These are phyloP conservation scores for Boulengeromyrus knoepffleri DNA, from an alignment of 2,113 vertebrate species.

Conservation along the genomic window DNA sequence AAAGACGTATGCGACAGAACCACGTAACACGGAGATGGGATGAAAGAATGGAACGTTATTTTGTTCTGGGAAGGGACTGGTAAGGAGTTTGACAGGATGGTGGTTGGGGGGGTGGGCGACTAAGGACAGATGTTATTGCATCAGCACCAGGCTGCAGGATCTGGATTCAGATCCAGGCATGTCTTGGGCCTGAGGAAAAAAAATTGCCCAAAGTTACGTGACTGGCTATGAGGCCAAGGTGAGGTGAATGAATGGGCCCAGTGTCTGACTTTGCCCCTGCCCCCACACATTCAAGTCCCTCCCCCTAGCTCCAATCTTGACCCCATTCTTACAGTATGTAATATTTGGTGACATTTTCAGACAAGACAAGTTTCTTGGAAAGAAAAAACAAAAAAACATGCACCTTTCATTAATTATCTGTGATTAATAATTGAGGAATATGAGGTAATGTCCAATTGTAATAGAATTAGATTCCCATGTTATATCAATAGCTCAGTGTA, in stretches of 20 bases:
- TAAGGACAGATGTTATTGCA: neutral
- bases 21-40: neutral
- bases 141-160: neutral
- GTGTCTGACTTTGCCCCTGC: neutral
- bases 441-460: neutral
- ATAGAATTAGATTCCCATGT: neutral
- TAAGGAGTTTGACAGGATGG: neutral
- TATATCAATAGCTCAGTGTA: neutral
- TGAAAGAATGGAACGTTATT: neutral
- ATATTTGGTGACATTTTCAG: neutral
- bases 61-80: neutral
- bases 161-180: neutral
- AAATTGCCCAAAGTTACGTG: neutral
- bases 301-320: neutral
- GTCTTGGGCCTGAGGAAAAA: neutral
- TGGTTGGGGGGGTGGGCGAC: neutral
- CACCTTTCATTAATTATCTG: neutral
- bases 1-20: neutral
- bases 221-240: neutral
- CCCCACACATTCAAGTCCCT: neutral
- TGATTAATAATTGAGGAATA: neutral
- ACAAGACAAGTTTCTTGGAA: neutral
- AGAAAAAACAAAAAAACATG: neutral
- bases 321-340: neutral
- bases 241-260: neutral